phyloP scores from a whole-genome alignment of 2,888 invertebrate genomes.

The Phortica magna region DNA sequence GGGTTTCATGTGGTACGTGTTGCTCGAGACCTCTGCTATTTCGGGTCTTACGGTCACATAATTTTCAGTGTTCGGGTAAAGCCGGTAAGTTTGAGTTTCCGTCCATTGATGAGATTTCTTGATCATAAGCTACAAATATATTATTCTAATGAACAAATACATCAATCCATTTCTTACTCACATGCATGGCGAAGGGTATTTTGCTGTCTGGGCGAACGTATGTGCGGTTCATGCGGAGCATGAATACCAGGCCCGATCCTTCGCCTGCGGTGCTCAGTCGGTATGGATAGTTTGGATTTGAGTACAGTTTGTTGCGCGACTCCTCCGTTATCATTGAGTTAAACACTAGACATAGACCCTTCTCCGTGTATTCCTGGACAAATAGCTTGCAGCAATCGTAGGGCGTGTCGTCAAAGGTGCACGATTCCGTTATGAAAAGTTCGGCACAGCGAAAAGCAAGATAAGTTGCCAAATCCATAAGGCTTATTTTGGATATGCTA shows the following conservation, averaged over 20 bases:
- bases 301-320: slow-evolving; percentile 61
- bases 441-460: slow-evolving; percentile 76
- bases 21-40: slow-evolving; percentile 55
- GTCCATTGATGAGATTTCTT: slow-evolving; percentile 67
- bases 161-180: slow-evolving; percentile 39
- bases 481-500: slow-evolving; percentile 54
- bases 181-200: slow-evolving; percentile 55
- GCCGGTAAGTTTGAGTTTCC: slow-evolving; percentile 47
- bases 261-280: slow-evolving; percentile 71
- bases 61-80: slow-evolving; percentile 64
- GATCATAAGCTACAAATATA: slow-evolving; percentile 59
- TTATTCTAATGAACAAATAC: not conserved
- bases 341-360: slow-evolving; percentile 78
- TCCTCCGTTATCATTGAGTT: slow-evolving; percentile 75
- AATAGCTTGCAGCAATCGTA: slow-evolving; percentile 78
- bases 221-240: slow-evolving; percentile 51
- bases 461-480: slow-evolving; percentile 59
- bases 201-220: slow-evolving; percentile 43
- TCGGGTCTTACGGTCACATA: slow-evolving; percentile 64
- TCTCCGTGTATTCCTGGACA: slow-evolving; percentile 76
- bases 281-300: slow-evolving; percentile 64
- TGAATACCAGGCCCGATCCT: slow-evolving; percentile 68
- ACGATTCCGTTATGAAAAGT: slow-evolving; percentile 73
- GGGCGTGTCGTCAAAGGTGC: slow-evolving; percentile 76
- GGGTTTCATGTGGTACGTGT: slow-evolving; percentile 55